phyloP scores from a whole-genome alignment of 2,113 vertebrate species.

The Nannobrachium achirus region DNA sequence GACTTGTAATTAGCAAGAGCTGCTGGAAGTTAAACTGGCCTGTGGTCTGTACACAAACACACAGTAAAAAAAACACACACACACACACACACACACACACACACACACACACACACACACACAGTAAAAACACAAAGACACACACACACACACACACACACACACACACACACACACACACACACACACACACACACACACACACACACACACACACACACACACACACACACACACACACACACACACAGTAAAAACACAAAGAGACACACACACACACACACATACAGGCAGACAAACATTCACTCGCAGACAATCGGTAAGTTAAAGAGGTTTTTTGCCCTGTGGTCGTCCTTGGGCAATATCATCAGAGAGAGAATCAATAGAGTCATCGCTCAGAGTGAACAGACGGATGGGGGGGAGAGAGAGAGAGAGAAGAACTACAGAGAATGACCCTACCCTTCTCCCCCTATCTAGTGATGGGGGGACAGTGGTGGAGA shows the following conservation, averaged over 20 bases:
- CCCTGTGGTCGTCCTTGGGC: constrained; percentile 69
- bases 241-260: constrained; percentile 22
- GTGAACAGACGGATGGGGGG: constrained; percentile 44
- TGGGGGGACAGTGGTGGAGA: constrained; percentile 10
- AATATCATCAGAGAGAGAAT: constrained; percentile 75
- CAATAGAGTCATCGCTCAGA: constrained; percentile 74
- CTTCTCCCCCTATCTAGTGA: background rate
- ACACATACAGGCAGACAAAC: background rate
- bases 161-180: constrained; percentile 1
- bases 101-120: constrained; percentile 19
- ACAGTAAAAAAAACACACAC: too few species aligned
- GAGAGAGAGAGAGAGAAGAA: constrained; percentile 33
- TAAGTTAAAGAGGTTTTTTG: constrained; percentile 66
- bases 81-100: background rate
- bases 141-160: constrained; percentile 4
- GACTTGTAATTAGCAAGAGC: constrained; percentile 49
- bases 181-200: constrained; percentile 19
- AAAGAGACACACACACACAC: too few species aligned
- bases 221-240: background rate
- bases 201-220: constrained; percentile 11
- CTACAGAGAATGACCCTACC: constrained; percentile 37
- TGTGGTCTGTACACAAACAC: constrained; percentile 15
- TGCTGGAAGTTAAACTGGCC: constrained; percentile 51
- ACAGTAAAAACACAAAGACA: too few species aligned
- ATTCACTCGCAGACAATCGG: background rate